phyloP scores from a whole-genome alignment of 2,888 invertebrate species.

The Eilema caniola region DNA sequence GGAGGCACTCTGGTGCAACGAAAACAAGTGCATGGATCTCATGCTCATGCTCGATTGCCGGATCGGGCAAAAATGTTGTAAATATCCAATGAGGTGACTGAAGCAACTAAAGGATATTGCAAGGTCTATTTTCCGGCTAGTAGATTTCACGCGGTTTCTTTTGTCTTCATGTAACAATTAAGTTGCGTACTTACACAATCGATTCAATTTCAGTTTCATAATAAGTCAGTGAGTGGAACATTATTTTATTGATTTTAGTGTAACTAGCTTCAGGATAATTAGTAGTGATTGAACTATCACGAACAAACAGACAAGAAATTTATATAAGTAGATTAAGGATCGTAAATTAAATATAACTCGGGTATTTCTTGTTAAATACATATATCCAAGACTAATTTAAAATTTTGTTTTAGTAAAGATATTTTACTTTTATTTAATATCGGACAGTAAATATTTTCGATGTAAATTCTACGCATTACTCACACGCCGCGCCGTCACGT shows the following conservation, averaged over 20 bases:
- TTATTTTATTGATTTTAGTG: neutral
- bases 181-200: slow-evolving; percentile 16
- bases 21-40: too few species aligned
- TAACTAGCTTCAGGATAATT: neutral
- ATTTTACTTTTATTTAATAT: neutral
- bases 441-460: neutral
- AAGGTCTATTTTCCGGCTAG: slow-evolving; percentile 31
- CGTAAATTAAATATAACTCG: too few species aligned
- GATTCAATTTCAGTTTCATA: slow-evolving; percentile 1
- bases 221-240: neutral
- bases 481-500: neutral
- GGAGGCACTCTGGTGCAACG: too few species aligned
- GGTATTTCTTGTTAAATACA: too few species aligned
- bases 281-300: too few species aligned
- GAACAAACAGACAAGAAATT: too few species aligned
- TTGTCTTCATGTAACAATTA: slow-evolving; percentile 36
- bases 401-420: too few species aligned
- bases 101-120: slow-evolving; percentile 39
- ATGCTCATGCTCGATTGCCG: neutral
- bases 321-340: too few species aligned
- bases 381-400: too few species aligned
- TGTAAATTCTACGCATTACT: neutral
- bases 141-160: slow-evolving; percentile 38
- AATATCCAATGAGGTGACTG: slow-evolving; percentile 34
- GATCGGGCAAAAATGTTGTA: neutral